Conservation (phyloP, 53 echinoderm and acorn worm genomes). For the Temnopleurus reevesii region DNA sequence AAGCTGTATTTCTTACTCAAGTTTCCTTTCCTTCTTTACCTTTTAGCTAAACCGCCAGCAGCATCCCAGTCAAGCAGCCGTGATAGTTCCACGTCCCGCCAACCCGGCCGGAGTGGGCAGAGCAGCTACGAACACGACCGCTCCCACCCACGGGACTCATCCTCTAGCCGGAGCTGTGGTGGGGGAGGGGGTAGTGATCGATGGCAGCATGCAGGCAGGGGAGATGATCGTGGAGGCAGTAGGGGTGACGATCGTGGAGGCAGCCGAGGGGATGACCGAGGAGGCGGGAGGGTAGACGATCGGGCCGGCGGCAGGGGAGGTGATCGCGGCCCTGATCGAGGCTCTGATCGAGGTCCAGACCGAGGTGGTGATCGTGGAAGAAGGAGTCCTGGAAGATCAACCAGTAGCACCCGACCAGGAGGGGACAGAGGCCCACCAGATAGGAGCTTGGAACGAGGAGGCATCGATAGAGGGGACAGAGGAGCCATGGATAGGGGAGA, state of each 20-base stretch:
- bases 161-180: slow-evolving; percentile 1
- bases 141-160: slow-evolving; percentile 6
- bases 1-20: too few relatives aligned
- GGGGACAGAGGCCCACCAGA: neutral
- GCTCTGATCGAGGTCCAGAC: neutral
- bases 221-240: neutral
- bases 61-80: slow-evolving; percentile 28
- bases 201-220: slow-evolving; percentile 47
- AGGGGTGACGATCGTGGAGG: neutral
- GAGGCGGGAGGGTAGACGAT: neutral
- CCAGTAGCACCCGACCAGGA: neutral
- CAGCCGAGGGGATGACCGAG: slow-evolving; percentile 23
- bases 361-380: neutral
- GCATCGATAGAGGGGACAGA: neutral
- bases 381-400: neutral
- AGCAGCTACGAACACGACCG: slow-evolving; percentile 31
- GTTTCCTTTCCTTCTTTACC: too few relatives aligned
- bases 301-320: neutral
- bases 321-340: neutral
- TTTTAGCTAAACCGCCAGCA: neutral
- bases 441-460: neutral
- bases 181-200: slow-evolving; percentile 39
- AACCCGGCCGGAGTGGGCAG: neutral
- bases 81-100: slow-evolving; percentile 14
- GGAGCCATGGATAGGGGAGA: neutral